These are phyloP conservation scores for Xestobium rufovillosum DNA, from an alignment of 2,888 invertebrate species.

Conservation along the genomic window DNA sequence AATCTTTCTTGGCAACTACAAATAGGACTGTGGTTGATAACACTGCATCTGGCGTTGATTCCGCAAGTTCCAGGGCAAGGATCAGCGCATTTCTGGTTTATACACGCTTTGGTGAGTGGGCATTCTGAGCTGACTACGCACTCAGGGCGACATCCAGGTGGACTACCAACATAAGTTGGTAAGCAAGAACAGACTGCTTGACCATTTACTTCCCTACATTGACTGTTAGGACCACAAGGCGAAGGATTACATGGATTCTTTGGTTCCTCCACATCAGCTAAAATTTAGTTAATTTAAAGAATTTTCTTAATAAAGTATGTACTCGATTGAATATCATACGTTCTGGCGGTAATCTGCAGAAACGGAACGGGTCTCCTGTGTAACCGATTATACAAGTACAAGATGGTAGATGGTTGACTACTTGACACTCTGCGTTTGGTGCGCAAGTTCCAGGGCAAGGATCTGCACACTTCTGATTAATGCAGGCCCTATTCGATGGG, in stretches of 20 bases:
- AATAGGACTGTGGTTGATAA: conserved; percentile 74
- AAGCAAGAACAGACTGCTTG: conserved; percentile 73
- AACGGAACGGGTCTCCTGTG: conserved; percentile 57
- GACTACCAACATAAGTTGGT: conserved; percentile 63
- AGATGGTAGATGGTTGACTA: conserved; percentile 56
- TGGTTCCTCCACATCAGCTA: no score
- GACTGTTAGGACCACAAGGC: conserved; percentile 75
- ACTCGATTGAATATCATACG: conserved; percentile 20
- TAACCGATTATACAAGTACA: conserved; percentile 54
- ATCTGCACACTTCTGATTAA: conserved; percentile 54
- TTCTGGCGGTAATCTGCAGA: conserved; percentile 40
- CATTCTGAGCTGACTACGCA: conserved; percentile 79
- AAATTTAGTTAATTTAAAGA: no score
- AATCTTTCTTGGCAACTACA: conserved; percentile 67
- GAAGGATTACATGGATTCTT: conserved; percentile 64
- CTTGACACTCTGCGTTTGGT: conserved; percentile 56
- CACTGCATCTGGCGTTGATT: conserved; percentile 66
- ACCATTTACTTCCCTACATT: conserved; percentile 63
- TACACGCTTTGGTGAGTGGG: conserved; percentile 68
- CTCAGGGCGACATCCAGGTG: conserved; percentile 76
- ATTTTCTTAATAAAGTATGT: no score
- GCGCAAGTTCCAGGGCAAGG: conserved; percentile 60
- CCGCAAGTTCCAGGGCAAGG: conserved; percentile 80
- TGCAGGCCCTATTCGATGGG: conserved; percentile 58
- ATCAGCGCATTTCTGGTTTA: conserved; percentile 73